phyloP scores from a whole-genome alignment of 1,140 invertebrate genomes.

The Plodia interpunctella region DNA sequence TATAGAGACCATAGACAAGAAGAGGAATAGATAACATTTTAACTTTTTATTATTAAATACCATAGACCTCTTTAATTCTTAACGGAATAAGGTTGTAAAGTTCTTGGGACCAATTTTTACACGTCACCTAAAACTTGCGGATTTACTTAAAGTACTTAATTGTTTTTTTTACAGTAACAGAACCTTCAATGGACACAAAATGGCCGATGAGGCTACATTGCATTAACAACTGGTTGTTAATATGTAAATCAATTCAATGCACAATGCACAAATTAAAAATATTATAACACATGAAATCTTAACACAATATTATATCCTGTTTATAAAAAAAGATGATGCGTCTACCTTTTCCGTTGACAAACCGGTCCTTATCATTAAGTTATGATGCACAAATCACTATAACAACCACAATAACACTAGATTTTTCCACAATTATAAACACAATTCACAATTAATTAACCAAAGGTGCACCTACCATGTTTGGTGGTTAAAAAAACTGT shows the following conservation, averaged over 20 bases:
- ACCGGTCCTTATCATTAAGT: neutral
- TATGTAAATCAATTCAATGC: neutral
- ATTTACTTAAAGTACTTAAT: too few species aligned
- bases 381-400: constrained; percentile 5
- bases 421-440: constrained; percentile 5
- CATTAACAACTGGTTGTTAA: neutral
- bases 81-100: too few species aligned
- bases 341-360: constrained; percentile 13
- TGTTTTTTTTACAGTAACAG: too few species aligned
- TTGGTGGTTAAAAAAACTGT: constrained; percentile 15
- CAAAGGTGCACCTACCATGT: constrained; percentile 25
- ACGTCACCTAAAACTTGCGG: too few species aligned
- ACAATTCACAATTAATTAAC: neutral
- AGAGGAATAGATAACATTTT: too few species aligned
- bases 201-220: too few species aligned
- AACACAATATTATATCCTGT: neutral
- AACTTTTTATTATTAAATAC: too few species aligned
- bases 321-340: neutral
- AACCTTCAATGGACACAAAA: too few species aligned
- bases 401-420: constrained; percentile 2
- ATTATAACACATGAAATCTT: neutral
- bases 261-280: neutral
- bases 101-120: too few species aligned
- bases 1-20: too few species aligned
- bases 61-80: too few species aligned